A percentile compares a stretch with the other conserved stretches of the same genome.
These are phyloP conservation scores for Stenodema calcarata DNA, from an alignment of 2,888 invertebrate species.

Conservation along the genomic window DNA sequence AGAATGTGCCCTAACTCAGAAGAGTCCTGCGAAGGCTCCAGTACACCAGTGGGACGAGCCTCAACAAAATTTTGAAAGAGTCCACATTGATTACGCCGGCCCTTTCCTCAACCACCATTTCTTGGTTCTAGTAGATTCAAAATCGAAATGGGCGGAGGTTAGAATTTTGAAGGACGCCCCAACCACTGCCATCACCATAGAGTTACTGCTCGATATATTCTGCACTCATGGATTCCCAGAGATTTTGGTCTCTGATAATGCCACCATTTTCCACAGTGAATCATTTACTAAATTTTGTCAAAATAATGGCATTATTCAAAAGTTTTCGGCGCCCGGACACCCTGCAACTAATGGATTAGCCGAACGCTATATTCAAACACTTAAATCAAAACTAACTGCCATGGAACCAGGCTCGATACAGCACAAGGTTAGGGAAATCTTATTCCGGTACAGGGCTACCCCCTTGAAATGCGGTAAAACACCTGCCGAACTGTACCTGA, in stretches of 20 bases:
- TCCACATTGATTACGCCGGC: slow-evolving; percentile 58
- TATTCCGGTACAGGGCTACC: slow-evolving; percentile 19
- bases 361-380: slow-evolving; percentile 53
- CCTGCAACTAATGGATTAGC: slow-evolving; percentile 55
- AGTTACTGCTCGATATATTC: slow-evolving; percentile 49
- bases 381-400: slow-evolving; percentile 43
- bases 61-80: slow-evolving; percentile 53
- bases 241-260: slow-evolving; percentile 52
- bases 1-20: neutral
- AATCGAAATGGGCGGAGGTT: slow-evolving; percentile 52
- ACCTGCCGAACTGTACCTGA: slow-evolving; percentile 48
- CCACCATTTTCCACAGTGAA: slow-evolving; percentile 52
- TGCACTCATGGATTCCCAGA: slow-evolving; percentile 41
- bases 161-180: slow-evolving; percentile 23
- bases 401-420: slow-evolving; percentile 36
- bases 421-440: slow-evolving; percentile 6
- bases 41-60: slow-evolving; percentile 1
- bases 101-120: slow-evolving; percentile 54
- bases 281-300: slow-evolving; percentile 51
- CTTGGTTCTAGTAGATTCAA: slow-evolving; percentile 53
- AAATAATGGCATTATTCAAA: slow-evolving; percentile 43
- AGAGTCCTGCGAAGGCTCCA: neutral
- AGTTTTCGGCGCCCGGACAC: slow-evolving; percentile 53
- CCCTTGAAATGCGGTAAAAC: slow-evolving; percentile 9
- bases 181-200: slow-evolving; percentile 41